Base-by-base conservation (phyloP, 2,113 vertebrate genomes). In the Bos javanicus region DNA sequence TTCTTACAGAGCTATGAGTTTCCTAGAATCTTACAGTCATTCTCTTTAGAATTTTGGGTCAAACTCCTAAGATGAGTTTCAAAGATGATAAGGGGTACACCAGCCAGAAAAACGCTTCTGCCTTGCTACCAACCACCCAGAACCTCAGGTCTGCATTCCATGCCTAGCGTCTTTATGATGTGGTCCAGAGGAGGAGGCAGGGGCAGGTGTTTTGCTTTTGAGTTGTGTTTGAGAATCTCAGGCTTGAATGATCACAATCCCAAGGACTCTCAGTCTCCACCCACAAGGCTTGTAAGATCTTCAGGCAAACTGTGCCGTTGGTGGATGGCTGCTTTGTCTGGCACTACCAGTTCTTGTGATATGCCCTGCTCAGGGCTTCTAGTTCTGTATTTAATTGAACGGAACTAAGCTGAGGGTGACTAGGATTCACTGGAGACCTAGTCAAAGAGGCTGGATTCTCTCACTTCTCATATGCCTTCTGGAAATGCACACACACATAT, bases 391-490 rank as follows among this genome's bases (percentile, higher is more conserved):
- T 23, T 62, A 84, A 52, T 46, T 59, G 59, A 95, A 59, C 21
- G 28, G 33, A 28, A 8, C 43, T 52, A 14, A 81, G 89, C 36
- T 90, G 60, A 39, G 15, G 64, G 60, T 57, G 17, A 64, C 52
- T 62, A 48, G n/a, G 46, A 82, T 76, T 57, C 28, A 3, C 2
- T 0, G 10, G 5, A 25, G 30, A 89, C 78, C 64, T 43, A 23
- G 26, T 33, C n/a, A 39, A 71, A 90, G 16, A 86, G 30, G 54
- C 64, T 57, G 17, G 36, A 57, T 67, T 74, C 36, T 81, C 36
- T 94, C 26, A 71, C 33, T 74, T 86, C 26, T 74, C 30, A 46
- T 43, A 2, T 54, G 39, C n/a, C n/a, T 97, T 86, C 67, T 57
- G 52, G 67, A 67, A 91, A 25, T 54, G 21, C 33, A 14, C 30